Conservation (phyloP, 2,888 invertebrate species). For the Ischnura elegans region DNA sequence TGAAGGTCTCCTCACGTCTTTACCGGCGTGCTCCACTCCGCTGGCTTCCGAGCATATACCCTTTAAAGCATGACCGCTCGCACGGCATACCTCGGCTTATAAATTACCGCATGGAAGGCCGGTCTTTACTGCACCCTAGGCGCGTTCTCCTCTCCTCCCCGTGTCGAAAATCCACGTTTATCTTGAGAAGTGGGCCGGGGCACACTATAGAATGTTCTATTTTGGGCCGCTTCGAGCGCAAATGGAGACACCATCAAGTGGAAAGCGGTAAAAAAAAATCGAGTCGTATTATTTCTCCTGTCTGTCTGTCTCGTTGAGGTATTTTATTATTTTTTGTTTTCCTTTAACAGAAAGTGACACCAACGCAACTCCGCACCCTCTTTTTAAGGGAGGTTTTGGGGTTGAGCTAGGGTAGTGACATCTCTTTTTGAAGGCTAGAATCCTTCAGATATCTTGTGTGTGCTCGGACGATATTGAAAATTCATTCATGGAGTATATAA, state of each 20-base stretch:
- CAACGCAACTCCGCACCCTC: too few species aligned
- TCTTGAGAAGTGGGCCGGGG: neutral
- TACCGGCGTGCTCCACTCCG: neutral
- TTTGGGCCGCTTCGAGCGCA: neutral
- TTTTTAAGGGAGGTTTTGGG: too few species aligned
- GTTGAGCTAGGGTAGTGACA: too few species aligned
- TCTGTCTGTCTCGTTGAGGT: neutral
- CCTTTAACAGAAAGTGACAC: too few species aligned
- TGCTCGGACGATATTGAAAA: too few species aligned
- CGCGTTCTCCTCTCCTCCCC: neutral
- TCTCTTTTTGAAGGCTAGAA: too few species aligned
- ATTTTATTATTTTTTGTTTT: neutral
- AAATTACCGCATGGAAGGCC: neutral
- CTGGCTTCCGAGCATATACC: neutral
- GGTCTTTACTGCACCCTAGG: neutral
- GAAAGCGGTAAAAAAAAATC: constrained; percentile 8
- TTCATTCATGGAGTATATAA: too few species aligned
- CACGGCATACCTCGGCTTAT: neutral
- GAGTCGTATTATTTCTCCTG: neutral
- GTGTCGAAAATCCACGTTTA: neutral
- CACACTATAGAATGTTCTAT: neutral
- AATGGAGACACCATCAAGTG: neutral
- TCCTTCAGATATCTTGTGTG: too few species aligned
- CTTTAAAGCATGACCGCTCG: neutral
- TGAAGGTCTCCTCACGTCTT: neutral